Base-by-base conservation (phyloP, 1,140 invertebrate genomes). In the Ceratosolen solmsi region DNA sequence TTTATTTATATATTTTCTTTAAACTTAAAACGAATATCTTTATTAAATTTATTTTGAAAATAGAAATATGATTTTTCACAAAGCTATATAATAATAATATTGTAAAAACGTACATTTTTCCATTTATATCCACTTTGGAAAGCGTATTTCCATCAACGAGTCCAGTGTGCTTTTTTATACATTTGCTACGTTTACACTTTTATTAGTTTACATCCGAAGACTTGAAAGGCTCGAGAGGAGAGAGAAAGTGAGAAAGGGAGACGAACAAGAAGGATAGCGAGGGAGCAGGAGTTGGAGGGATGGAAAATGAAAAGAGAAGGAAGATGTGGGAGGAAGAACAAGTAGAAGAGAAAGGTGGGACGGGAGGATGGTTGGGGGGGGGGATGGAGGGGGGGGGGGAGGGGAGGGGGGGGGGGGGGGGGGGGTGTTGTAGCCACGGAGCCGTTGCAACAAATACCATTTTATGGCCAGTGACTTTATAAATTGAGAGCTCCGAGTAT, bases 401-500 rank as follows among this genome's bases (percentile, higher is more conserved):
- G 8, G 3, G 49, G 1, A 22, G 22, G 38, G 30, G 36, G 25
- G 20, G 20, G 41, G 9, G 25, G 1, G 71, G 58, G 33, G 30
- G 38, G n/a, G n/a, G n/a, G n/a, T n/a, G n/a, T n/a, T n/a, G n/a
- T n/a, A n/a, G n/a, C n/a, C n/a, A n/a, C n/a, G n/a, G n/a, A n/a
- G n/a, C n/a, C n/a, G n/a, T n/a, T n/a, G n/a, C n/a, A n/a, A n/a
- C n/a, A n/a, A n/a, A n/a, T n/a, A n/a, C n/a, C n/a, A n/a, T n/a
- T n/a, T n/a, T n/a, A n/a, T n/a, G n/a, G n/a, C n/a, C n/a, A n/a
- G n/a, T n/a, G n/a, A n/a, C 41, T 72, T 82, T 72, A 51, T 71
- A 82, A 77, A 82, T 77, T 77, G 54, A 77, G 54, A 76, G 72
- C 33, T 71, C 20, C 63, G 80, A n/a, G 38, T 74, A 38, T 68